These are phyloP conservation scores for Danaus plexippus DNA, from an alignment of 1,140 invertebrate genomes.

Conservation along the genomic window DNA sequence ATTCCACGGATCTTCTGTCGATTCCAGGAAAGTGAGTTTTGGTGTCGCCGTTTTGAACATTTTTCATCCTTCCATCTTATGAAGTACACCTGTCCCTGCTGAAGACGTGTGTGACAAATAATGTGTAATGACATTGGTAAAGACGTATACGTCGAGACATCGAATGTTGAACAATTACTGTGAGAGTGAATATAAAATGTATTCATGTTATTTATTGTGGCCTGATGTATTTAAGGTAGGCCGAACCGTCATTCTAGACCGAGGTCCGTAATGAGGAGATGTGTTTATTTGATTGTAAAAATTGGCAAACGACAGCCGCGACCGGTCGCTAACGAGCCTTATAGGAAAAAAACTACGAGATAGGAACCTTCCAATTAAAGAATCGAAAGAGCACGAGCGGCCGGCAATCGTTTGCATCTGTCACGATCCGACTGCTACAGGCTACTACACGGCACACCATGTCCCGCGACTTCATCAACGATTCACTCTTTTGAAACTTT, in stretches of 20 bases:
- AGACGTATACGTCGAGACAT: too few relatives aligned
- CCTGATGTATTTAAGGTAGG: too few relatives aligned
- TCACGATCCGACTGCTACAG: slow-evolving; percentile 30
- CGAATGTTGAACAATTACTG: too few relatives aligned
- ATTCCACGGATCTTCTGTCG: slow-evolving; percentile 45
- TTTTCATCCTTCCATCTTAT: slow-evolving; percentile 36
- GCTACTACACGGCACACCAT: not conserved
- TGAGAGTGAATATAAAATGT: too few relatives aligned
- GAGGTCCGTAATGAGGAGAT: slow-evolving; percentile 30
- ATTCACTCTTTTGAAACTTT: too few relatives aligned
- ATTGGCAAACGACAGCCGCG: too few relatives aligned
- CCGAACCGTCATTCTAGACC: not conserved
- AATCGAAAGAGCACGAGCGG: slow-evolving; percentile 36
- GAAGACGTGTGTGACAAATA: slow-evolving; percentile 15
- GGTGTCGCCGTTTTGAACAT: slow-evolving; percentile 22
- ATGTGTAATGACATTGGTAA: not conserved
- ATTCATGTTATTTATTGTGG: too few relatives aligned
- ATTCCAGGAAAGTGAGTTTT: slow-evolving; percentile 37
- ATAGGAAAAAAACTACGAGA: slow-evolving; percentile 19
- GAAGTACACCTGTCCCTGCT: slow-evolving; percentile 28
- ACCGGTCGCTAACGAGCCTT: slow-evolving; percentile 27
- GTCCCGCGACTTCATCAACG: slow-evolving; percentile 14
- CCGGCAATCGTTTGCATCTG: slow-evolving; percentile 42
- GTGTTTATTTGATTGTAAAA: slow-evolving; percentile 16
- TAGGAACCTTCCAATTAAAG: slow-evolving; percentile 40